phyloP scores from a whole-genome alignment of 1,140 invertebrate species.

The Luehdorfia chinensis region DNA sequence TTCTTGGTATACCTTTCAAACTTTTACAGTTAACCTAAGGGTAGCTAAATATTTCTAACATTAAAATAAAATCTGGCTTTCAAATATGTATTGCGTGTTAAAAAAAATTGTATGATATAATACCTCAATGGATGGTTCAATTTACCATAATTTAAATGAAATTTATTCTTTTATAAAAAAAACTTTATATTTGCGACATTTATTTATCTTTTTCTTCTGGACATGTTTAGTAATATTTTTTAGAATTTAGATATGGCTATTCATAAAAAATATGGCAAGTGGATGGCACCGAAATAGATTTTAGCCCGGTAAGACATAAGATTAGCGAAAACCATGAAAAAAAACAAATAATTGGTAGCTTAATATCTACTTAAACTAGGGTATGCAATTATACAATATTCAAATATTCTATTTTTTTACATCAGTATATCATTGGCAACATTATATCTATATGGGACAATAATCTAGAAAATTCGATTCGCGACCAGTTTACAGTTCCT shows the following conservation, averaged over 20 bases:
- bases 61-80: no score
- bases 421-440: constrained; percentile 19
- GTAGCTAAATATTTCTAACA: no score
- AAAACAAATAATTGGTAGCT: not conserved
- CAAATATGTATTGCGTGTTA: no score
- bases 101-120: no score
- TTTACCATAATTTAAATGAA: no score
- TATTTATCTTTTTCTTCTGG: no score
- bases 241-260: constrained; percentile 20
- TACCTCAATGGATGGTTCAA: no score
- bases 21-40: no score
- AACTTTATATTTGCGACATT: no score
- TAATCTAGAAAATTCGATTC: constrained; percentile 3
- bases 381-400: not conserved
- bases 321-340: no score
- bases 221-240: constrained; percentile 14
- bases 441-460: constrained; percentile 27
- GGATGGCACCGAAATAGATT: constrained; percentile 23
- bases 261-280: constrained; percentile 43
- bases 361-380: constrained; percentile 4
- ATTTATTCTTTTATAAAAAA: no score
- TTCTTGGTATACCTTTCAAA: no score
- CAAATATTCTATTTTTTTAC: not conserved
- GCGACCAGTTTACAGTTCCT: constrained; percentile 84
- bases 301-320: constrained; percentile 27